Conservation (phyloP, 2,888 invertebrate species). For the Opisthograptis luteolata region DNA sequence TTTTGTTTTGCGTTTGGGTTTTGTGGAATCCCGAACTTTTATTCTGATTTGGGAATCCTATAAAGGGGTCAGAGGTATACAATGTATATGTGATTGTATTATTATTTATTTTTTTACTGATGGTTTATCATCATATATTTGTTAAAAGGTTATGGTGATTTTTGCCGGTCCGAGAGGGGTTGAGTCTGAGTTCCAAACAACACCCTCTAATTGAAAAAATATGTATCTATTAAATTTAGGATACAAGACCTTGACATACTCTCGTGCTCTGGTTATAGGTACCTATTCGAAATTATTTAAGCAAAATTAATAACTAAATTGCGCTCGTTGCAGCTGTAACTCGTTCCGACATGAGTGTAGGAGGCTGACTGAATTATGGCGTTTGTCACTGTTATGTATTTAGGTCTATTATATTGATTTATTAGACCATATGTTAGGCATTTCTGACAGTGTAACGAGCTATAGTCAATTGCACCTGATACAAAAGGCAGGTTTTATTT, state of each 20-base stretch:
- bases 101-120: too few species aligned
- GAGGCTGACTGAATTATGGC: constrained; percentile 60
- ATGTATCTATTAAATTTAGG: too few species aligned
- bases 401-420: constrained; percentile 65
- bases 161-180: too few species aligned
- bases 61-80: too few species aligned
- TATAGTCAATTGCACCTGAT: constrained; percentile 31
- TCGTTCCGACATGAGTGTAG: constrained; percentile 45
- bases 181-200: too few species aligned
- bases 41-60: too few species aligned
- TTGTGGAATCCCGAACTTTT: too few species aligned
- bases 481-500: neutral
- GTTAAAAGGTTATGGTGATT: too few species aligned
- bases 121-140: too few species aligned
- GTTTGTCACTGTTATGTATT: constrained; percentile 69
- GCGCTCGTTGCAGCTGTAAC: constrained; percentile 25
- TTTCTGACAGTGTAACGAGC: constrained; percentile 31
- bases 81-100: too few species aligned
- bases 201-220: too few species aligned
- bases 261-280: constrained; percentile 3
- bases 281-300: constrained; percentile 12
- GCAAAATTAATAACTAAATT: constrained; percentile 25
- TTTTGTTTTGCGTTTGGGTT: too few species aligned
- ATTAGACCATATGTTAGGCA: constrained; percentile 42
- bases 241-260: constrained; percentile 12